Base-by-base conservation (phyloP, 2,888 invertebrate species). In the Eueremaeus valkanovi region DNA sequence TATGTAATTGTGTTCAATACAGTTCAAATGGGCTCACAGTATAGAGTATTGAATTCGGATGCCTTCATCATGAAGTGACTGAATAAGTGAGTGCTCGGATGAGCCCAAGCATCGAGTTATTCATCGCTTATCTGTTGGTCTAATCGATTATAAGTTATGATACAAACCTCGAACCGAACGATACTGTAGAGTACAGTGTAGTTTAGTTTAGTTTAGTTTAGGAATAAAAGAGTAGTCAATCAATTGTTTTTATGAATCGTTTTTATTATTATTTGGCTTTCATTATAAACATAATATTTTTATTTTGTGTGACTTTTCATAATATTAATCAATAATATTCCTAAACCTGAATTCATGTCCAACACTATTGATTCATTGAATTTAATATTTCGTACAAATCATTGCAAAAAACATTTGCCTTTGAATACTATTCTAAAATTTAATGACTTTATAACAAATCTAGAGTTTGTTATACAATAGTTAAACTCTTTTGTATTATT, bases 401-500 rank as follows among this genome's bases (percentile, higher is more conserved):
- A 9, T 66, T 66, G n/a, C n/a, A 36, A 66, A 66, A 51, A 66
- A 40, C 66, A n/a, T 61, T 66, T 61, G 66, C 66, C 66, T 66
- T 66, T 66, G 33, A 66, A 36, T 61, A 18, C 66, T 66, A 66
- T 8, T 66, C 66, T 66, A 66, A 36, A 66, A 8, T n/a, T 51
- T 36, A 66, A 31, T 21, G 21, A 36, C 40, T 66, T 61, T 66
- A 66, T 66, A 66, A 66, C 66, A 66, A 66, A 66, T 63, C 63
- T 66, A 66, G 33, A 66, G 36, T 66, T 66, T 66, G 66, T 66
- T 66, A 63, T 63, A 66, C 66, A 66, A 36, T 51, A 51, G 51
- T 51, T 21, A 51, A 51, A 51, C 51, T 36, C 36, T 66, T 33
- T n/a, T n/a, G n/a, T n/a, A n/a, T 21, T 27, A 27, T 29, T 58